Evolutionary conservation across 2,797 vertebrate genomes (phyloP).

Genomic region (Chloroceryle amazona): DNA sequence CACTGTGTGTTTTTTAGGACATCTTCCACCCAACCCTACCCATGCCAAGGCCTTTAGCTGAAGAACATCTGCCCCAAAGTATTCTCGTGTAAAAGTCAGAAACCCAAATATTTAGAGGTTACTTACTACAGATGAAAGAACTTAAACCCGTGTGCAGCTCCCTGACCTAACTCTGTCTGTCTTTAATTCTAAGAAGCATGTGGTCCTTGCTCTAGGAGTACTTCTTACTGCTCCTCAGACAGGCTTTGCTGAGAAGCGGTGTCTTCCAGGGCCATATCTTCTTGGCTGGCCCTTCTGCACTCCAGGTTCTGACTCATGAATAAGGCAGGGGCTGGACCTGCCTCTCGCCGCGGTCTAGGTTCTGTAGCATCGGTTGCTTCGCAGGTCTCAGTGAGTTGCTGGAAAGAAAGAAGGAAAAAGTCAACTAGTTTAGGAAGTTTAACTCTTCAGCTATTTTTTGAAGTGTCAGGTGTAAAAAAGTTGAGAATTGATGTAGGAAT

Average conservation of each 20-base stretch:
- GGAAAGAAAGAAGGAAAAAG: not conserved
- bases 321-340: conserved; percentile 66
- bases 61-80: not conserved
- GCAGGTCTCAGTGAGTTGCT: conserved; percentile 90
- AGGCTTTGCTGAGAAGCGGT: conserved; percentile 82
- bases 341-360: conserved; percentile 32
- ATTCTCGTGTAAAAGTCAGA: conserved; percentile 34
- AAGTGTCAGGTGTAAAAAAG: conserved; percentile 9
- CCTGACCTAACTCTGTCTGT: not conserved
- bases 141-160: not conserved
- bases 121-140: conserved; percentile 36
- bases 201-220: not conserved
- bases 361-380: conserved; percentile 83
- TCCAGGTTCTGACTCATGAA: conserved; percentile 56
- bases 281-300: conserved; percentile 82
- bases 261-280: conserved; percentile 84
- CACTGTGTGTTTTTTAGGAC: conserved; percentile 14
- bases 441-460: conserved; percentile 5
- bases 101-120: conserved; percentile 65
- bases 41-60: conserved; percentile 4
- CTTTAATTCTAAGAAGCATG: not conserved
- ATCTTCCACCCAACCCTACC: conserved; percentile 18
- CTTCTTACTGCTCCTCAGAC: conserved; percentile 78
- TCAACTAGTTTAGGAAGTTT: not conserved
- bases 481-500: not conserved